Evolutionary conservation across 1,140 invertebrate species (phyloP), one percentile per base, ranked within the genome.

Genomic region (Lasaia peninsularis): DNA sequence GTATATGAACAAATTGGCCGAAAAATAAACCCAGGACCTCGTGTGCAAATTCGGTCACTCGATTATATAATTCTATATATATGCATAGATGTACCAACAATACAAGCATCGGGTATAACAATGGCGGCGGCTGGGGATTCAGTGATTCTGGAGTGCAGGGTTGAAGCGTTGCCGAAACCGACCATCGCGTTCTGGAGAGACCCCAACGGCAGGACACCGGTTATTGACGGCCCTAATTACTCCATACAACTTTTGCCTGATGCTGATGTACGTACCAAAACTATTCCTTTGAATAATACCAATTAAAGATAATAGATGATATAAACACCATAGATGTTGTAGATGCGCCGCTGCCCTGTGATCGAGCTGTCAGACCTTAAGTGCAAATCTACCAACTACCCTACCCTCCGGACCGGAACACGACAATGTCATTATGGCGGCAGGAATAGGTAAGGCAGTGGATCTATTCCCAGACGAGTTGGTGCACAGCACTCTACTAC

Each of bases 101-200:
- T 96, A 35, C 92, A 93, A 75, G 94, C 94, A 3, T 92, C 93
- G 33, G 93, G 93, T 31, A 93, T 94, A 34, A 95, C 94, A 8
- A 93, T 94, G 83, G 94, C 93, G 0, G 91, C 91, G 0, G 80
- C 93, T 1, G 95, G 94, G 0, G 93, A 95, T 67, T 91, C 93
- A 1, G 94, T 94, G 0, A 92, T 92, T 2, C 76, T 96, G 20
- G 93, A 95, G 65, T 96, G 95, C 76, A 84, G 91, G 9, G 94
- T 96, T 7, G 93, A 94, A 64, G 93, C 94, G 0, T 91, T 94
- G 60, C 95, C 95, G 0, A 92, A 94, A 66, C 94, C 95, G 0
- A 94, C 94, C 66, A 92, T 95, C 62, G 92, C 94, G 5, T 96
- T 96, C 89, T 95, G 94, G 93, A 91, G 92, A 50, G 94, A 95